A percentile compares a stretch with the other conserved stretches of the same genome.
phyloP scores from a whole-genome alignment of 2,113 vertebrate species.

The Pionites leucogaster region DNA sequence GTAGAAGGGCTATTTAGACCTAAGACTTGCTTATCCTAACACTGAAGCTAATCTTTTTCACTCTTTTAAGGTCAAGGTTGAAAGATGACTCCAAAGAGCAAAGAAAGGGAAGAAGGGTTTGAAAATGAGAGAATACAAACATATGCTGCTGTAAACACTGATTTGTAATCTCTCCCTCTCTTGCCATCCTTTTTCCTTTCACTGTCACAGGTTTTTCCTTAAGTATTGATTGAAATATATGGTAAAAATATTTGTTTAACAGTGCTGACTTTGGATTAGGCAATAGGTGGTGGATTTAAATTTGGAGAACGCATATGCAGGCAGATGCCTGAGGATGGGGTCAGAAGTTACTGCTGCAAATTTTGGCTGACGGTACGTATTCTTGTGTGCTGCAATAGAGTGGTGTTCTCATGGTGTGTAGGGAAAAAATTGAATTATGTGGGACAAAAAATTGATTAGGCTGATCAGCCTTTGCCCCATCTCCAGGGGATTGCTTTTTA shows the following conservation, averaged over 20 bases:
- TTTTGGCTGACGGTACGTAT: fast-evolving
- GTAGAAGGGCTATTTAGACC: not conserved
- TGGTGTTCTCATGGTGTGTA: not conserved
- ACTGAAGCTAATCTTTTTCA: not conserved
- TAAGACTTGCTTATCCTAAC: not conserved
- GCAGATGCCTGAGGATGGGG: not conserved
- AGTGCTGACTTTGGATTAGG: not conserved
- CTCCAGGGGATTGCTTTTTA: constrained; percentile 17
- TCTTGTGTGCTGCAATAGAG: not conserved
- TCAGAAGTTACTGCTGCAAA: not conserved
- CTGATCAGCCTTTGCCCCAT: not conserved
- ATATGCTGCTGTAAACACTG: not conserved
- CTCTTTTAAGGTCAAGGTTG: not conserved
- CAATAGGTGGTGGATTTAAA: not conserved
- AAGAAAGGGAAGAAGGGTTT: not conserved
- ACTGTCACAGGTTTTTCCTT: not conserved
- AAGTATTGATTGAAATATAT: not conserved
- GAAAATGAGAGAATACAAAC: not conserved
- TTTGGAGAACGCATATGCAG: not conserved
- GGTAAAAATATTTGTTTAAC: not conserved
- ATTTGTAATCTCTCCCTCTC: not conserved
- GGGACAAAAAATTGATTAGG: not conserved
- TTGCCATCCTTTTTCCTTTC: not conserved
- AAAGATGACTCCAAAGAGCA: not conserved
- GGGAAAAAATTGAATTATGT: not conserved